Evolutionary conservation across 2,888 invertebrate genomes (phyloP).

Genomic region (Octodonta nipae): DNA sequence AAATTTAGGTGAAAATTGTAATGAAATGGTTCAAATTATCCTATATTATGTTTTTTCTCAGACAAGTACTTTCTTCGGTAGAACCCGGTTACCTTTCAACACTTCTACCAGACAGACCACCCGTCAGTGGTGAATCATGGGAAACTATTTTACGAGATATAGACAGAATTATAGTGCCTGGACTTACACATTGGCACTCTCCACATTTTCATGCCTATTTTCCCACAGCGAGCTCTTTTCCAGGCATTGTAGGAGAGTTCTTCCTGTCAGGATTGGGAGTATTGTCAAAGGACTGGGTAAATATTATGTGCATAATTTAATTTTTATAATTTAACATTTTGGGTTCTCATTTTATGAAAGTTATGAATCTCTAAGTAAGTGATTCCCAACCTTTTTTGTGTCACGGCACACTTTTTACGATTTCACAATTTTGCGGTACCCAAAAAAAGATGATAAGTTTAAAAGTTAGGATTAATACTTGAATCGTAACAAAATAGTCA

Average conservation of each 20-base stretch:
- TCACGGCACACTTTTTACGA: too few species aligned
- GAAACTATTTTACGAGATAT: constrained; percentile 72
- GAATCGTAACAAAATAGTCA: too few species aligned
- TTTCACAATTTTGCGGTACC: too few species aligned
- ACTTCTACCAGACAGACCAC: constrained; percentile 66
- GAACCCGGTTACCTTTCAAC: constrained; percentile 79
- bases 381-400: too few species aligned
- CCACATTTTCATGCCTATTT: constrained; percentile 88
- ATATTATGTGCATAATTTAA: background rate
- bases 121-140: constrained; percentile 75
- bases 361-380: too few species aligned
- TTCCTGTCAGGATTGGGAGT: constrained; percentile 23
- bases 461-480: too few species aligned
- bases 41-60: too few species aligned
- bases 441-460: too few species aligned
- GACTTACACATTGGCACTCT: constrained; percentile 88
- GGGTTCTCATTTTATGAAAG: background rate
- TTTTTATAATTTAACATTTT: background rate
- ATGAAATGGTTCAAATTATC: too few species aligned
- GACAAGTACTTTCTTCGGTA: constrained; percentile 73
- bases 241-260: constrained; percentile 64
- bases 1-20: too few species aligned
- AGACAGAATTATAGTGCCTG: constrained; percentile 77
- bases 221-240: constrained; percentile 75
- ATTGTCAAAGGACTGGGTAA: constrained; percentile 23